Evolutionary conservation across 2,797 vertebrate species (phyloP).

Genomic region (Anguilla megastoma): DNA sequence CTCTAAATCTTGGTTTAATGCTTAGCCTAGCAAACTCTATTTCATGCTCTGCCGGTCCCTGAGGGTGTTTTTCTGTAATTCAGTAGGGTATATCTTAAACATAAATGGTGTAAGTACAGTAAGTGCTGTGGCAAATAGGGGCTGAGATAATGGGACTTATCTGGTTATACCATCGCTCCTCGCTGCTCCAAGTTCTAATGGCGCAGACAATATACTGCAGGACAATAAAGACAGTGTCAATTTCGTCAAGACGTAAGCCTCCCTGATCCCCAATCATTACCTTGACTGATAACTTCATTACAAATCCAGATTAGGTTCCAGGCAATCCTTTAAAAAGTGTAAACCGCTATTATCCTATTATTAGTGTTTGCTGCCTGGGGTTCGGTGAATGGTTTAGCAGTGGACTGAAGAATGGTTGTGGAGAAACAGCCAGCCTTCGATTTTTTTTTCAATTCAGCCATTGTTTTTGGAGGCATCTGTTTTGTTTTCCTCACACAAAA

Average conservation of each 20-base stretch:
- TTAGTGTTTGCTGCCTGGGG: not conserved
- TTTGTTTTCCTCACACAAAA: not conserved
- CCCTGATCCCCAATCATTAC: not conserved
- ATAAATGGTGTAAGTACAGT: conserved; percentile 48
- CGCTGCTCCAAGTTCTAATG: conserved; percentile 40
- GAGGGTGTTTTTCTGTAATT: conserved; percentile 51
- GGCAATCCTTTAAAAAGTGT: not conserved
- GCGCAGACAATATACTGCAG: conserved; percentile 22
- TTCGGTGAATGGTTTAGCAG: not conserved
- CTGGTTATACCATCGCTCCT: conserved; percentile 41
- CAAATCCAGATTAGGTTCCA: not conserved
- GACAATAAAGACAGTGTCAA: not conserved
- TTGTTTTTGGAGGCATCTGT: not conserved
- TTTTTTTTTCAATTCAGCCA: not conserved
- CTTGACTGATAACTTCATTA: not conserved
- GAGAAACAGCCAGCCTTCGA: not conserved
- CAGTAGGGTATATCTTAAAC: conserved; percentile 57
- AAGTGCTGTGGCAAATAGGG: conserved; percentile 46
- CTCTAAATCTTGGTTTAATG: conserved; percentile 54
- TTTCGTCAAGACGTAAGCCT: not conserved
- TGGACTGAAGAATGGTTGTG: not conserved
- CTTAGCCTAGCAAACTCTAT: conserved; percentile 66
- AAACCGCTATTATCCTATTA: not conserved
- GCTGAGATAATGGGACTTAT: conserved; percentile 53
- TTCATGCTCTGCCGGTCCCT: conserved; percentile 66